Conservation (phyloP, 2,888 invertebrate species). For the Dicyrtomina minuta region DNA sequence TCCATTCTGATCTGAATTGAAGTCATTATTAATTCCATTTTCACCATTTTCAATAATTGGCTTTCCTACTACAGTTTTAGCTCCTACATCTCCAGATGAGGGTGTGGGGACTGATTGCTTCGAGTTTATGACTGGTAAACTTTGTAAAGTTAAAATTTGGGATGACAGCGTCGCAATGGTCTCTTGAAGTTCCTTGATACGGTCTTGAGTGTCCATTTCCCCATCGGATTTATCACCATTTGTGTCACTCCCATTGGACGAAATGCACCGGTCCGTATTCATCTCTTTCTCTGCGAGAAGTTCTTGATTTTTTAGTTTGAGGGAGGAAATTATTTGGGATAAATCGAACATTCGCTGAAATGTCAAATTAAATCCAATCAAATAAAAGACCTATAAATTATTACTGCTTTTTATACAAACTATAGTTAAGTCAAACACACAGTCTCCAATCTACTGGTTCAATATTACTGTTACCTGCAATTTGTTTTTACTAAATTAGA, state of each 20-base stretch:
- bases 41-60: conserved; percentile 4
- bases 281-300: conserved; percentile 90
- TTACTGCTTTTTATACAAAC: too few species aligned
- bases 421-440: too few species aligned
- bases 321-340: conserved; percentile 49
- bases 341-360: conserved; percentile 52
- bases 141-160: conserved; percentile 66
- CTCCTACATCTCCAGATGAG: neutral
- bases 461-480: too few species aligned
- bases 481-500: too few species aligned
- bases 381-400: too few species aligned
- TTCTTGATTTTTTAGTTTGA: conserved; percentile 77
- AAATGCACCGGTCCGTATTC: conserved; percentile 65
- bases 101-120: conserved; percentile 16
- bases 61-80: neutral
- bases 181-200: conserved; percentile 68
- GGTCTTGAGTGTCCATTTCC: conserved; percentile 49
- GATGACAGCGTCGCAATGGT: conserved; percentile 89
- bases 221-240: conserved; percentile 50
- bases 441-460: too few species aligned
- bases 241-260: conserved; percentile 44
- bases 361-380: conserved; percentile 31
- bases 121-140: neutral
- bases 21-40: neutral
- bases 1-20: conserved; percentile 20